Evolutionary conservation across 2,113 vertebrate species (phyloP).

Genomic region (Hipposideros armiger): DNA sequence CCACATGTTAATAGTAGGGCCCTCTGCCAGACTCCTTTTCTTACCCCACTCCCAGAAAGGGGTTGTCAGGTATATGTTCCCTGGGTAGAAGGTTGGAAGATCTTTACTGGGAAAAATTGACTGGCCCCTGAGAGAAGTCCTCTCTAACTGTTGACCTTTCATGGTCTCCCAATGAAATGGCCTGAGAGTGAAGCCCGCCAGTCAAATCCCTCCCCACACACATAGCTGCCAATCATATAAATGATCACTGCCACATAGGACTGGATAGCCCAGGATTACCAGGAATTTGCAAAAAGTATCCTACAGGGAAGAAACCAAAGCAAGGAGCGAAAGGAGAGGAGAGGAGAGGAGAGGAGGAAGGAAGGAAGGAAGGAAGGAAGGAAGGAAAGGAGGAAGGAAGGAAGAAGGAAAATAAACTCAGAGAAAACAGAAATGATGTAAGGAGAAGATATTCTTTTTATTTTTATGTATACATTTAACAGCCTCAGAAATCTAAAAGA

Average conservation of each 20-base stretch:
- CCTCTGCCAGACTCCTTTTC: neutral
- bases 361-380: too few relatives aligned
- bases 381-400: neutral
- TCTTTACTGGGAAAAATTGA: neutral
- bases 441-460: constrained; percentile 36
- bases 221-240: neutral
- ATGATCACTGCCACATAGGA: neutral
- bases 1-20: neutral
- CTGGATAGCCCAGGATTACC: neutral
- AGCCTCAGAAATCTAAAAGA: neutral
- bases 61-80: neutral
- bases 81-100: neutral
- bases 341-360: neutral
- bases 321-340: neutral
- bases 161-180: neutral
- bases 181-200: neutral
- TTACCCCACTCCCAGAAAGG: neutral
- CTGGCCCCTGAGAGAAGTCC: neutral
- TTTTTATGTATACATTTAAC: neutral
- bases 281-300: neutral
- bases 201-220: neutral
- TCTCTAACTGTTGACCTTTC: neutral
- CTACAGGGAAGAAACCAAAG: neutral
- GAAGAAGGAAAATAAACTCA: neutral
- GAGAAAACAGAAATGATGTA: neutral